These are phyloP conservation scores for Otocyon megalotis DNA, from an alignment of 2,113 vertebrate genomes.

Conservation along the genomic window DNA sequence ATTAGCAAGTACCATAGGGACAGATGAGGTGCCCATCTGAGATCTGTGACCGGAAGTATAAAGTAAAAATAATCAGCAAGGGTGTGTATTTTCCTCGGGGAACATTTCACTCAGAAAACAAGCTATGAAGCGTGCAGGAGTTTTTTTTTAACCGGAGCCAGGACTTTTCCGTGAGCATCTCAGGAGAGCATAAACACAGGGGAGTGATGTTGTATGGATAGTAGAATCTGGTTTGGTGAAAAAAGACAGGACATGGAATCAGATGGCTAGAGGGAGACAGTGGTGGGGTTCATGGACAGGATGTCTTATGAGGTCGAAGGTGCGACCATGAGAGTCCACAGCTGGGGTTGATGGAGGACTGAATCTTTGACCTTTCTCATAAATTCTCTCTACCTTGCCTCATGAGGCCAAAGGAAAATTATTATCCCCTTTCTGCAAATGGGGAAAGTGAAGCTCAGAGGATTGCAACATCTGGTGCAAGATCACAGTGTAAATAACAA, in stretches of 20 bases:
- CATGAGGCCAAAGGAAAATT: neutral
- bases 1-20: neutral
- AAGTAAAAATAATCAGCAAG: neutral
- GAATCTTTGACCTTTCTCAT: neutral
- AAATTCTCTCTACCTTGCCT: neutral
- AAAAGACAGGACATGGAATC: neutral
- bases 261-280: neutral
- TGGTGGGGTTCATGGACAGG: neutral
- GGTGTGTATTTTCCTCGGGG: neutral
- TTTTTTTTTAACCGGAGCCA: neutral
- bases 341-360: neutral
- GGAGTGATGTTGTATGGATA: neutral
- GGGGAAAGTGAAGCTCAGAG: neutral
- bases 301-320: neutral
- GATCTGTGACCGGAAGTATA: neutral
- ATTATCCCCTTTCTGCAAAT: neutral
- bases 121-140: neutral
- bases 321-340: neutral
- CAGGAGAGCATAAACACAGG: neutral
- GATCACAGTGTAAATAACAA: neutral
- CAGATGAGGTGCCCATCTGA: neutral
- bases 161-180: neutral
- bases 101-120: neutral
- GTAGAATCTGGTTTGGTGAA: neutral
- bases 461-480: neutral